phyloP scores from a whole-genome alignment of 1,140 invertebrate genomes.

The Aphelinus atriplicis region DNA sequence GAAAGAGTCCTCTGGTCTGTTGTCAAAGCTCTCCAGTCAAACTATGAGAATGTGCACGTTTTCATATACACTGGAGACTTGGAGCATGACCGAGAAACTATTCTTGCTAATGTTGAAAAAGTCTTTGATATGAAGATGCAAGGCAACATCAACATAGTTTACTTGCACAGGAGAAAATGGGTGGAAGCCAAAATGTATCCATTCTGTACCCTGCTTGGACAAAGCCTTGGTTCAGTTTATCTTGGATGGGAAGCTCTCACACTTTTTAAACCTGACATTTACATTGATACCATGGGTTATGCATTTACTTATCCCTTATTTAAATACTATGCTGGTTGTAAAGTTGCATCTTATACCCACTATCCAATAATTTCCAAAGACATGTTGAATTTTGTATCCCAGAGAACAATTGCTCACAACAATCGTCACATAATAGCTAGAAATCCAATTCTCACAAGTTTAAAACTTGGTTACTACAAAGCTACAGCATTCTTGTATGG shows the following conservation, averaged over 20 bases:
- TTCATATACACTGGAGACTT: constrained; percentile 91
- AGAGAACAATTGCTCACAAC: constrained; percentile 78
- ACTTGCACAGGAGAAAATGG: constrained; percentile 76
- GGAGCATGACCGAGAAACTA: constrained; percentile 77
- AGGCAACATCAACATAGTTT: constrained; percentile 79
- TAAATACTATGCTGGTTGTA: constrained; percentile 78
- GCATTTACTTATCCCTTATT: constrained; percentile 30
- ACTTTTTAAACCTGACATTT: constrained; percentile 76
- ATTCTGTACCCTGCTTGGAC: constrained; percentile 90
- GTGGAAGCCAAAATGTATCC: constrained; percentile 90
- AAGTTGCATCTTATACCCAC: constrained; percentile 91
- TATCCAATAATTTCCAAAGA: constrained; percentile 97
- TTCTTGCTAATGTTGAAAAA: constrained; percentile 79
- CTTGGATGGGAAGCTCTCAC: constrained; percentile 89
- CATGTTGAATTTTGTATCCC: constrained; percentile 86
- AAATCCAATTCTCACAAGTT: constrained; percentile 81
- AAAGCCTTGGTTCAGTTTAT: constrained; percentile 90
- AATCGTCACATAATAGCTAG: constrained; percentile 85
- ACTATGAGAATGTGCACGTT: constrained; percentile 75
- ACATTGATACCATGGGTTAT: constrained; percentile 38
- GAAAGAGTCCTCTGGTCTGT: constrained; percentile 97
- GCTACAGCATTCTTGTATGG: constrained; percentile 90
- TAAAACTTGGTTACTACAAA: constrained; percentile 91
- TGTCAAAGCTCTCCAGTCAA: constrained; percentile 81
- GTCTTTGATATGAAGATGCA: constrained; percentile 83